Conservation (phyloP, 2,797 vertebrate species). For the Malurus splendens region DNA sequence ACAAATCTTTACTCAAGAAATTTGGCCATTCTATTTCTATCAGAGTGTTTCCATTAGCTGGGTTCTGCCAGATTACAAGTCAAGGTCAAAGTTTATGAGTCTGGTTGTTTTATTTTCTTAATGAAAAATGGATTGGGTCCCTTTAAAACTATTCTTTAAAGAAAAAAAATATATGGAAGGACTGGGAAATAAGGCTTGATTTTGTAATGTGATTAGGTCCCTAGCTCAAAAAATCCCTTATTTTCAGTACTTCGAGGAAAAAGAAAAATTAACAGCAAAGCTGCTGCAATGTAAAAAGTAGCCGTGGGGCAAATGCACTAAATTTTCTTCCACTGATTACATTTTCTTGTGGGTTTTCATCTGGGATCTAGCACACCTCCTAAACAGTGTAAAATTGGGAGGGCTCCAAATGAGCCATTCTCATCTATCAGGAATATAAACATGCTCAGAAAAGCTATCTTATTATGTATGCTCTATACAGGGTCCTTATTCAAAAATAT, state of each 20-base stretch:
- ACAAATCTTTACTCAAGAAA: neutral
- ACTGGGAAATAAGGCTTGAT: neutral
- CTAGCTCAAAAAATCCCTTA: constrained; percentile 25
- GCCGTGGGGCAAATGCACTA: neutral
- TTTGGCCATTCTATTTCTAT: neutral
- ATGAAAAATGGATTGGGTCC: neutral
- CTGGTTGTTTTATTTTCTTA: neutral
- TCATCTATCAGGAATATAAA: constrained; percentile 25
- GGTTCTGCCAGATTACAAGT: neutral
- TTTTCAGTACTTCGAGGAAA: neutral
- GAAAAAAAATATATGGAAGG: neutral
- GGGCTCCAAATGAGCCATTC: constrained; percentile 35
- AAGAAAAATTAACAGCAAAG: constrained; percentile 16
- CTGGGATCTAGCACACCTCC: constrained; percentile 14
- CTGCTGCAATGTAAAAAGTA: constrained; percentile 20
- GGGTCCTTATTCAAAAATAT: constrained; percentile 49
- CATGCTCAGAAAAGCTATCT: neutral
- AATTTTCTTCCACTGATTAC: constrained; percentile 47
- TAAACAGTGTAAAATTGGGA: constrained; percentile 12
- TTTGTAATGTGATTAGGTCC: neutral
- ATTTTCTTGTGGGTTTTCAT: constrained; percentile 40
- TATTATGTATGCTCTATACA: constrained; percentile 26
- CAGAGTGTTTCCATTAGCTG: neutral
- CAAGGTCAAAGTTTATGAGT: neutral
- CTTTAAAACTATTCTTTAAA: neutral